These are phyloP conservation scores for Ethmia dodecea DNA, from an alignment of 2,888 invertebrate species.

Conservation along the genomic window DNA sequence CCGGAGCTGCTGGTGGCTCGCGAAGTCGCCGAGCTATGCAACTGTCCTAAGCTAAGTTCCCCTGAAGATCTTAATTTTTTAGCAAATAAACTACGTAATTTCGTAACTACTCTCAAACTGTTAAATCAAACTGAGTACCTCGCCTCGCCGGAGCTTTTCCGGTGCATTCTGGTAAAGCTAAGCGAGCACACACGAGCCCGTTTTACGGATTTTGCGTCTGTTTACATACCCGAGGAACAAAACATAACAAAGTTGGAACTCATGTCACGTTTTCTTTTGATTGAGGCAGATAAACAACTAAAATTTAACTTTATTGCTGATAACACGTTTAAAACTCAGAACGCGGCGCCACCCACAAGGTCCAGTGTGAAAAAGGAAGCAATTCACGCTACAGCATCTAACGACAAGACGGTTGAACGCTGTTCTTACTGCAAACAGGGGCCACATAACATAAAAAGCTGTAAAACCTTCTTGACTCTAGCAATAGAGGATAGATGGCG, in stretches of 20 bases:
- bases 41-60: neutral
- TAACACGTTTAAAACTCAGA: neutral
- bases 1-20: slow-evolving; percentile 2
- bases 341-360: neutral
- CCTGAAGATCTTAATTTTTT: neutral
- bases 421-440: slow-evolving; percentile 2
- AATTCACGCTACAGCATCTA: neutral
- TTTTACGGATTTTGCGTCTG: slow-evolving; percentile 6
- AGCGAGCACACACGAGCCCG: slow-evolving; percentile 4
- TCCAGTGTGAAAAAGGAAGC: neutral
- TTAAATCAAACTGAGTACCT: too few relatives aligned
- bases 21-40: slow-evolving; percentile 1
- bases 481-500: slow-evolving; percentile 1
- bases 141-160: slow-evolving; percentile 2
- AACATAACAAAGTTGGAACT: too few relatives aligned
- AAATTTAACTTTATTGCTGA: neutral
- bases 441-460: neutral
- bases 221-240: too few relatives aligned
- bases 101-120: too few relatives aligned
- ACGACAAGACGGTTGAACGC: neutral
- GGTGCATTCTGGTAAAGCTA: slow-evolving; percentile 2
- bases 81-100: slow-evolving; percentile 1
- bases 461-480: neutral
- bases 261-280: neutral
- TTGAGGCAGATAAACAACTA: slow-evolving; percentile 3